Percentiles rank a stretch among this genome's conserved stretches.
phyloP scores from a whole-genome alignment of 2,888 invertebrate species.

The Campoletis raptor region DNA sequence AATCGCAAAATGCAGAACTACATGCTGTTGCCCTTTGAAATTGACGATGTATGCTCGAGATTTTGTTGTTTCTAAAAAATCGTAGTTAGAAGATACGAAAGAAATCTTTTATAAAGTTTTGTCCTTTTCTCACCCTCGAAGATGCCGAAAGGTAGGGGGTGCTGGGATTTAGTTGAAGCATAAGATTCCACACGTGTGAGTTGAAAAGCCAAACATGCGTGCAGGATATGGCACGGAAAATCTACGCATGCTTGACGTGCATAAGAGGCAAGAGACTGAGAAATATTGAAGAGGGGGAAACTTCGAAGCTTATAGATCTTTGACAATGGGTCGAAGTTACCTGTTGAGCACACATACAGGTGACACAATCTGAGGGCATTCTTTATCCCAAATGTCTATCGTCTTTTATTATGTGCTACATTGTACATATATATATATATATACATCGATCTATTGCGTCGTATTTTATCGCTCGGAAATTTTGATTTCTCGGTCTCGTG shows the following conservation, averaged over 20 bases:
- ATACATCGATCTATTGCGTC: conserved; percentile 74
- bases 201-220: conserved; percentile 59
- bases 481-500: conserved; percentile 80
- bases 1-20: too few species aligned
- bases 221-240: conserved; percentile 32
- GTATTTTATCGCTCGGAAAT: conserved; percentile 83
- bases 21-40: too few species aligned
- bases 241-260: conserved; percentile 29
- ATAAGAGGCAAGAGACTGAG: conserved; percentile 22
- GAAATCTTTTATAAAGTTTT: conserved; percentile 7
- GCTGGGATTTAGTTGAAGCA: conserved; percentile 35
- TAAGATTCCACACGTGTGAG: conserved; percentile 34
- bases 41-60: not conserved
- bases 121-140: conserved; percentile 50
- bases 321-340: conserved; percentile 81
- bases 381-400: conserved; percentile 64
- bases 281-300: conserved; percentile 9
- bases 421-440: conserved; percentile 60
- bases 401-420: conserved; percentile 73
- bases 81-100: not conserved
- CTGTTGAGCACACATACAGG: conserved; percentile 84
- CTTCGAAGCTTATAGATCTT: conserved; percentile 56
- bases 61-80: not conserved
- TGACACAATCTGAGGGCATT: conserved; percentile 76
- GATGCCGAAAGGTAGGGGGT: conserved; percentile 10